Evolutionary conservation across 2,888 invertebrate species (phyloP).

Genomic region (Nymphalis polychloros): DNA sequence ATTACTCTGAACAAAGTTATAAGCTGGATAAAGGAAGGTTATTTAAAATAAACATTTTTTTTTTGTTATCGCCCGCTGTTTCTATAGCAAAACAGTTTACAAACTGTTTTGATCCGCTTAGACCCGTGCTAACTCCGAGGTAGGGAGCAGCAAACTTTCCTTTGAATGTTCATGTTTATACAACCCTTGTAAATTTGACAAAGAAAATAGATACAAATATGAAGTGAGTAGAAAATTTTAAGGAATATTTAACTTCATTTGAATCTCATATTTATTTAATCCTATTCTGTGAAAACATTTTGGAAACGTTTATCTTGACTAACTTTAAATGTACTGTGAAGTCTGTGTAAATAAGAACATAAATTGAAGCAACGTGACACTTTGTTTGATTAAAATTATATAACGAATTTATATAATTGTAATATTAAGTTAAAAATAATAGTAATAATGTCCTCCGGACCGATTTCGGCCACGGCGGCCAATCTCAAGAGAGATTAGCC

Average conservation of each 20-base stretch:
- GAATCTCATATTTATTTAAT: conserved; percentile 10
- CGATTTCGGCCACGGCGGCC: too few species aligned
- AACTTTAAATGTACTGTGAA: not conserved
- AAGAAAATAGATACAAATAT: conserved; percentile 54
- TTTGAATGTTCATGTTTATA: conserved; percentile 48
- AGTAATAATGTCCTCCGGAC: too few species aligned
- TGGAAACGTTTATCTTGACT: not conserved
- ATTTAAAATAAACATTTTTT: too few species aligned
- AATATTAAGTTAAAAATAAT: too few species aligned
- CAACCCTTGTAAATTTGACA: conserved; percentile 62
- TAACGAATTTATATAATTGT: not conserved
- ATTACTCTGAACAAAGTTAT: too few species aligned
- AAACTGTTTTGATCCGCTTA: conserved; percentile 29
- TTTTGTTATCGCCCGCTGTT: conserved; percentile 7
- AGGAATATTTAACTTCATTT: conserved; percentile 20
- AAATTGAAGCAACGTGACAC: not conserved
- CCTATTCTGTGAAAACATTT: not conserved
- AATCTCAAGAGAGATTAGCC: too few species aligned
- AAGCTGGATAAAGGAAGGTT: too few species aligned
- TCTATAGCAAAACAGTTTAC: conserved; percentile 20
- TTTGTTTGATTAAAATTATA: not conserved
- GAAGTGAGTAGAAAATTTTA: conserved; percentile 20
- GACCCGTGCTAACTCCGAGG: conserved; percentile 14
- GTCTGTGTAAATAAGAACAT: not conserved
- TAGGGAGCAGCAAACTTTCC: conserved; percentile 27